Evolutionary conservation across 2,888 invertebrate species (phyloP), one percentile per base, ranked within the genome.

Genomic region (Petrolisthes cinctipes): DNA sequence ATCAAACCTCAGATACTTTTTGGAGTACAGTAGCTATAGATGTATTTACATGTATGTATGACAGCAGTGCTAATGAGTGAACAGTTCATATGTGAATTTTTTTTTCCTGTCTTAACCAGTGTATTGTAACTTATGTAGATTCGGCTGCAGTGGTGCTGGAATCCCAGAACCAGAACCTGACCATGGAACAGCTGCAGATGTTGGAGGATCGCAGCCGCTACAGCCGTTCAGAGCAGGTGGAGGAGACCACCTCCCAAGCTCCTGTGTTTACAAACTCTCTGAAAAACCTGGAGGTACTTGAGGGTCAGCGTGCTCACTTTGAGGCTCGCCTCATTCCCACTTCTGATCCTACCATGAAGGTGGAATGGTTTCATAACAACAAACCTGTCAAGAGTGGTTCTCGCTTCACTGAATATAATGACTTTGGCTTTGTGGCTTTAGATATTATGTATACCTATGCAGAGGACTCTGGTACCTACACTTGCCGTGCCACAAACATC

Each of bases 391-490:
- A 97, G 93, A 97, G 97, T 90, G 98, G 94, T 91, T 93, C 91
- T 73, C 89, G 91, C 92, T 99, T 99, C 93, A 97, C 97, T 14
- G 97, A 98, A 93, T 97, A 97, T 9, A 97, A 98, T 92, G 99
- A 97, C 93, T 99, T 99, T 93, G 99, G 99, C 76, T 99, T 98
- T 92, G 98, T 99, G 17, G 97, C 98, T 53, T 94, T 99, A 88
- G 99, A 99, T 92, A 98, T 99, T 91, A 95, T 98, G 94, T 97
- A 98, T 91, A 97, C 97, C 89, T 96, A 98, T 92, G 97, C 98
- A 9, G 99, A 99, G 93, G 99, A 99, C 94, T 96, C 97, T 20
- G 99, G 99, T 80, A 96, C 96, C 0, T 99, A 99, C 92, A 98
- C 98, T 0, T 97, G 98, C 93, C 95, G 97, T 92, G 98, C 99